phyloP scores from a whole-genome alignment of 2,888 invertebrate genomes.

The Ophioninae sp. region DNA sequence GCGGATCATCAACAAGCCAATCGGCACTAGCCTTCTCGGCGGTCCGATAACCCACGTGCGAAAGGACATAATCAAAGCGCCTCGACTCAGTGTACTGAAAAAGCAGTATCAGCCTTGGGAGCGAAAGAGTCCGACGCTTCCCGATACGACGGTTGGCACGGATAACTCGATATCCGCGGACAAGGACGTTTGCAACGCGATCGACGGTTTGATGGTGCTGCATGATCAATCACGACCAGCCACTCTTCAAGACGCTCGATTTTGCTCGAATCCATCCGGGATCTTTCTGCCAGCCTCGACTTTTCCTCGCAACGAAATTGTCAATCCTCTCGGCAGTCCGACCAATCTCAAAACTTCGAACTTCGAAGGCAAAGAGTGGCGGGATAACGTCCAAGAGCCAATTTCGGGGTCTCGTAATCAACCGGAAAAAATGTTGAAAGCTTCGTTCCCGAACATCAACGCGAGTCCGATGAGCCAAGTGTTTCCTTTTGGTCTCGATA shows the following conservation, averaged over 20 bases:
- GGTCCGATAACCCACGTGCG: conserved; percentile 63
- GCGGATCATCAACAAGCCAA: conserved; percentile 57
- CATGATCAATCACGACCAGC: conserved; percentile 63
- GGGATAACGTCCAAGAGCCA: conserved; percentile 14
- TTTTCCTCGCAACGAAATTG: conserved; percentile 29
- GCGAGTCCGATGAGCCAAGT: conserved; percentile 20
- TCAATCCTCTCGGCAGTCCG: neutral
- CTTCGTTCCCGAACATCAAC: conserved; percentile 27
- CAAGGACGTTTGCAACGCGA: conserved; percentile 63
- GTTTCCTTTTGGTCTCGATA: conserved; percentile 36
- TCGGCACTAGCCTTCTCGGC: conserved; percentile 61
- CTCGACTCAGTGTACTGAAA: conserved; percentile 70
- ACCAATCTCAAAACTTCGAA: neutral
- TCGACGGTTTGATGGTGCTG: conserved; percentile 67
- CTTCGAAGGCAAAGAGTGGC: conserved; percentile 32
- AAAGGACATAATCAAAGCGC: conserved; percentile 71
- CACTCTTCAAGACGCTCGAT: conserved; percentile 61
- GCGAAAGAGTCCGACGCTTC: conserved; percentile 14
- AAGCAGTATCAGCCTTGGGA: conserved; percentile 35
- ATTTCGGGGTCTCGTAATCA: neutral
- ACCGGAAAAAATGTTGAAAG: neutral
- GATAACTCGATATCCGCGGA: conserved; percentile 38
- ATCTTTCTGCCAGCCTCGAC: conserved; percentile 23
- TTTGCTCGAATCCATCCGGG: conserved; percentile 41
- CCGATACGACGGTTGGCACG: neutral